Percentiles rank a stretch among this genome's conserved stretches.
phyloP scores from a whole-genome alignment of 1,140 invertebrate genomes.

The Limonius californicus region DNA sequence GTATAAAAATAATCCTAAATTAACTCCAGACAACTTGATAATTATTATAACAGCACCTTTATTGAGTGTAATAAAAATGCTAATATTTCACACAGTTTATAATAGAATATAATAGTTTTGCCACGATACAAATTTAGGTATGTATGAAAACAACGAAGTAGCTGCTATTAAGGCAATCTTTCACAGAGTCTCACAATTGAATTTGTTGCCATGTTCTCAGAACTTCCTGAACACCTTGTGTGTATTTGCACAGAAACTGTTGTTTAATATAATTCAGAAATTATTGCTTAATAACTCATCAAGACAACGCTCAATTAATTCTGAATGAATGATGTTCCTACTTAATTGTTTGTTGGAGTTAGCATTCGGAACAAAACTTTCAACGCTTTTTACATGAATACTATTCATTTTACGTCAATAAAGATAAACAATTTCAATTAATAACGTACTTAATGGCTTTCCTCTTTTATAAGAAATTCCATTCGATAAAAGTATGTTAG shows the following conservation, averaged over 20 bases:
- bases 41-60: slow-evolving; percentile 13
- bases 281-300: slow-evolving; percentile 1
- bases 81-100: slow-evolving; percentile 13
- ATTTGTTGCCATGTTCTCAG: slow-evolving; percentile 4
- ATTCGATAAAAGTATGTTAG: too few relatives aligned
- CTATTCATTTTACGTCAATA: too few relatives aligned
- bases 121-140: background rate
- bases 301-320: slow-evolving; percentile 4
- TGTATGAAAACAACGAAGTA: background rate
- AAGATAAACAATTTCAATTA: too few relatives aligned
- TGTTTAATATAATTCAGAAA: background rate
- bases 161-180: background rate
- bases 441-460: too few relatives aligned
- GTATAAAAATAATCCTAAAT: slow-evolving; percentile 1
- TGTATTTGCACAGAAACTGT: background rate
- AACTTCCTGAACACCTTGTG: background rate
- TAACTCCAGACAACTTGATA: slow-evolving; percentile 8
- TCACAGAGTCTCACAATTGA: slow-evolving; percentile 7
- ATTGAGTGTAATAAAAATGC: slow-evolving; percentile 10
- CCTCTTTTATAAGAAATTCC: too few relatives aligned
- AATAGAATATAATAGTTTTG: slow-evolving; percentile 2
- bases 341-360: background rate
- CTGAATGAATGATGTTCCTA: background rate
- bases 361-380: too few relatives aligned
- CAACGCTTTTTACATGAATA: too few relatives aligned